Base-by-base conservation (phyloP, 1,140 invertebrate genomes). In the Caerostris extrusa region DNA sequence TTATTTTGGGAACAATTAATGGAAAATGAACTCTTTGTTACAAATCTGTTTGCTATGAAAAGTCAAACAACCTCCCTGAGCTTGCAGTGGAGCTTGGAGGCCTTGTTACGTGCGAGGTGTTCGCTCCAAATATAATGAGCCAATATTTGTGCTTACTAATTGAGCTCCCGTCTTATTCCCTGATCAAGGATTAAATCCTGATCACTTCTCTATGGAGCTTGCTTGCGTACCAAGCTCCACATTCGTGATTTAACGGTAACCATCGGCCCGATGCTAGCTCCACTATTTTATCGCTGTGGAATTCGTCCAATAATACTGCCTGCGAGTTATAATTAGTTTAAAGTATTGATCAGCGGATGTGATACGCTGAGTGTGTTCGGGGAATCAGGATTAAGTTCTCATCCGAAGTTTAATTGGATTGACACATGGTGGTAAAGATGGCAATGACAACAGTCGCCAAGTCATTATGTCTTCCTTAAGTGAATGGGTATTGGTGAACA, bases 71-170 rank as follows among this genome's bases (percentile, higher is more conserved):
- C 34, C 34, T 34, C 34, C 2, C 34, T 34, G n/a, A 34, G 34
- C 34, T 34, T 34, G 34, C 34, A 34, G 34, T 34, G 34, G 34
- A 17, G 34, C 69, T 6, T 34, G 4, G 6, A 71, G 34, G 8
- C 19, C 71, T 77, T 77, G 71, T 77, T 53, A 53, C 53, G 34
- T 77, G 71, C 34, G 71, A 77, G 34, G 71, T 50, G 55, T 85
- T 17, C n/a, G n/a, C 19, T 56, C 82, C 6, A 85, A 85, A 85
- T 85, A 85, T 85, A 85, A 85, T 85, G 82, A 85, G 82, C 82
- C 55, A 58, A 85, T 85, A 57, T 85, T 85, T 85, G 57, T 57
- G 55, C 56, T 57, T 19, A 17, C n/a, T 85, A 85, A 85, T 85
- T 85, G 82, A 57, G 82, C 53, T 10, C 5, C 71, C 10, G 71